phyloP scores from a whole-genome alignment of 2,888 invertebrate species.

The Corythucha ciliata region DNA sequence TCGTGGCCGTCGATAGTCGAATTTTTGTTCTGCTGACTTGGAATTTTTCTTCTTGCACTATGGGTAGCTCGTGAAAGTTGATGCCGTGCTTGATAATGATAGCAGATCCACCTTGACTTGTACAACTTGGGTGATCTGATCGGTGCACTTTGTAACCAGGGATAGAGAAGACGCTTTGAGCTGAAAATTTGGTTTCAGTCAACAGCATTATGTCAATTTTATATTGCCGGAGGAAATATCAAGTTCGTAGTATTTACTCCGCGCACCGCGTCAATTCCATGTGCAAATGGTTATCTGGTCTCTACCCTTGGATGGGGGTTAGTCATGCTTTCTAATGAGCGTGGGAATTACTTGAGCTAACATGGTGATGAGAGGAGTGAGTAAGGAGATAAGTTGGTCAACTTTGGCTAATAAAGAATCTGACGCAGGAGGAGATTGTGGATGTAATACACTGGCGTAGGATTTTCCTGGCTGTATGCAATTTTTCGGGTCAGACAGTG shows the following conservation, averaged over 20 bases:
- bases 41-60: slow-evolving; percentile 3
- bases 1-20: background rate
- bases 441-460: slow-evolving; percentile 4
- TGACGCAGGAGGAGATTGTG: background rate
- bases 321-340: slow-evolving; percentile 7
- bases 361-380: slow-evolving; percentile 6
- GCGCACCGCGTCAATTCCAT: slow-evolving; percentile 8
- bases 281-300: slow-evolving; percentile 11
- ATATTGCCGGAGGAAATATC: no score
- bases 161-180: background rate
- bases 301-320: no score
- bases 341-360: slow-evolving; percentile 9
- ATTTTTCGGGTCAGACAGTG: no score
- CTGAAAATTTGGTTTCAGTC: slow-evolving; percentile 9
- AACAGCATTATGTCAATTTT: slow-evolving; percentile 12
- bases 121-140: slow-evolving; percentile 15
- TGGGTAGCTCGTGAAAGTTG: slow-evolving; percentile 3
- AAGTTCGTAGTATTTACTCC: slow-evolving; percentile 4
- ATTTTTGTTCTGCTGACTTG: slow-evolving; percentile 13
- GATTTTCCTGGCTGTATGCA: no score
- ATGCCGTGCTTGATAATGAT: background rate
- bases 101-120: slow-evolving; percentile 8
- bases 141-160: background rate
- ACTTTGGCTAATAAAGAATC: slow-evolving; percentile 9
- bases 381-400: slow-evolving; percentile 1